These are phyloP conservation scores for Takifugu rubripes DNA, from an alignment of 2,797 vertebrate genomes.

Conservation along the genomic window DNA sequence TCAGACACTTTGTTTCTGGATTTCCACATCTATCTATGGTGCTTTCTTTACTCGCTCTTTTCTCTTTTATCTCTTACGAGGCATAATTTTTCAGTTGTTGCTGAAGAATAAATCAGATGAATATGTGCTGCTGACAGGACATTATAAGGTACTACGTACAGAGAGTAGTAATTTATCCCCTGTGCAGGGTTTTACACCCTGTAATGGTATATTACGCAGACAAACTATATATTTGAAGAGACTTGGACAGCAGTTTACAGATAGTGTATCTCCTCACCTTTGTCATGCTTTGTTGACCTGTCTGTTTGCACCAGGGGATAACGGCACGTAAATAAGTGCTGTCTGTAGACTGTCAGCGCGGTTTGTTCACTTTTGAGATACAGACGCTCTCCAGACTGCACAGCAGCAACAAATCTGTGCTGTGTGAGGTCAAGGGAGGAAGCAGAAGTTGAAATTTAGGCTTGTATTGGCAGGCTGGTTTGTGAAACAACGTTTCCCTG, in stretches of 20 bases:
- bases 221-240: constrained; percentile 20
- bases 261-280: constrained; percentile 36
- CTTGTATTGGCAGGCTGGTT: constrained; percentile 30
- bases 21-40: constrained; percentile 7
- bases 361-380: constrained; percentile 47
- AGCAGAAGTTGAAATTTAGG: constrained; percentile 32
- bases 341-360: constrained; percentile 44
- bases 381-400: constrained; percentile 32
- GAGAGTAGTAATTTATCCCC: constrained; percentile 18
- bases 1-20: constrained; percentile 24
- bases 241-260: constrained; percentile 18
- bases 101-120: constrained; percentile 60
- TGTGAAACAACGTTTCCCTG: constrained; percentile 30
- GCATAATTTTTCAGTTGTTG: constrained; percentile 45
- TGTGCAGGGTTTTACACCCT: constrained; percentile 21
- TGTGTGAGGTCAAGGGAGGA: constrained; percentile 17
- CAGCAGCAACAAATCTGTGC: constrained; percentile 34
- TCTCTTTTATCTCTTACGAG: constrained; percentile 40
- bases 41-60: background rate
- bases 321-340: constrained; percentile 59
- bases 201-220: constrained; percentile 12
- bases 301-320: constrained; percentile 41
- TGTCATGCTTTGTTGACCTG: constrained; percentile 52
- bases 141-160: constrained; percentile 11
- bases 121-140: constrained; percentile 56